Percentiles rank a stretch among this genome's conserved stretches.
Evolutionary conservation across 2,888 invertebrate species (phyloP).

Genomic region (Tinea trinotella): DNA sequence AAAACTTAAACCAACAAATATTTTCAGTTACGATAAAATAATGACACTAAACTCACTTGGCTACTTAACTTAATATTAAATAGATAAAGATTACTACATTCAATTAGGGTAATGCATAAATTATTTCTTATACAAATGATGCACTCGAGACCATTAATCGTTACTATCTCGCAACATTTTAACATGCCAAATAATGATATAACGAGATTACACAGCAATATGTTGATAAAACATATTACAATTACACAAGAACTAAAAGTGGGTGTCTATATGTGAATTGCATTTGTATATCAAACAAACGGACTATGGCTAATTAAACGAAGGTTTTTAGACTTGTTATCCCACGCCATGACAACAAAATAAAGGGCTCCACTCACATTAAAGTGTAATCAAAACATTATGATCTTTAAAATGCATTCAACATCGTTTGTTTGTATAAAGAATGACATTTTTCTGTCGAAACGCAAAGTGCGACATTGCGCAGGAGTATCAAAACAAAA

Average conservation of each 20-base stretch:
- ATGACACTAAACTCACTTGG: too few species aligned
- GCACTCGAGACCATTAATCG: background rate
- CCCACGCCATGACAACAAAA: background rate
- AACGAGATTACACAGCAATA: background rate
- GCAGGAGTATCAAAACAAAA: constrained; percentile 4
- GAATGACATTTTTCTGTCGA: background rate
- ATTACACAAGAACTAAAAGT: background rate
- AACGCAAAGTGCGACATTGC: background rate
- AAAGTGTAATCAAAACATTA: background rate
- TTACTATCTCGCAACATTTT: background rate
- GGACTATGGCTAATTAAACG: constrained; percentile 5
- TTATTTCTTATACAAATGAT: background rate
- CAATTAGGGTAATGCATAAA: too few species aligned
- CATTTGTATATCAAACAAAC: background rate
- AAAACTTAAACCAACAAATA: too few species aligned
- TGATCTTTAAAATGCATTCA: background rate
- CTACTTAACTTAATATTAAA: too few species aligned
- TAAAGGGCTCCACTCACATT: background rate
- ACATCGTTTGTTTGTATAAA: background rate
- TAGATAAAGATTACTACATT: too few species aligned
- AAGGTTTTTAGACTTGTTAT: constrained; percentile 7
- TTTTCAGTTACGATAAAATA: too few species aligned
- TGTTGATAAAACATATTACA: background rate
- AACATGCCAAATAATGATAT: background rate
- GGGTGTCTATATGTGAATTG: background rate